These are phyloP conservation scores for Phyllostomus hastatus DNA, from an alignment of 2,113 vertebrate species.

Conservation along the genomic window DNA sequence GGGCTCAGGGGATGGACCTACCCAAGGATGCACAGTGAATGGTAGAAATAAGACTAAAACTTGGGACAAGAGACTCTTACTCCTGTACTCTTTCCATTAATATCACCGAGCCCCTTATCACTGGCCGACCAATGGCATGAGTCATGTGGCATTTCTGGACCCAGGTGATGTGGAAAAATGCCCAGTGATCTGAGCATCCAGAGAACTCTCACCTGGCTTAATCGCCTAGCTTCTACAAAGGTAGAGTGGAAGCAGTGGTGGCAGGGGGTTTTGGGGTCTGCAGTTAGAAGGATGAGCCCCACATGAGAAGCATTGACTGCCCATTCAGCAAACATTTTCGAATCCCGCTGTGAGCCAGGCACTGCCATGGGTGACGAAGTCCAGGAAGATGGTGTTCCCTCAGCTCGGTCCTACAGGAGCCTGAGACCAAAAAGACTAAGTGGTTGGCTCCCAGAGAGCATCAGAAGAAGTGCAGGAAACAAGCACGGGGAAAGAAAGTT, in stretches of 20 bases:
- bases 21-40: not conserved
- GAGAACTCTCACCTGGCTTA: not conserved
- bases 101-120: not conserved
- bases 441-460: not conserved
- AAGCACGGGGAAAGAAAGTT: not conserved
- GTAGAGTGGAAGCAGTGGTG: not conserved
- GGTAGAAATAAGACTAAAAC: not conserved
- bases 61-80: not conserved
- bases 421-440: not conserved
- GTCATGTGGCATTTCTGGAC: not conserved
- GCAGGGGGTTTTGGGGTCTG: not conserved
- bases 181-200: not conserved
- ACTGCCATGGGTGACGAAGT: not conserved
- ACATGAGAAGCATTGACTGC: not conserved
- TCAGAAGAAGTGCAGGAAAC: not conserved
- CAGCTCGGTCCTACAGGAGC: not conserved
- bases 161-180: not conserved
- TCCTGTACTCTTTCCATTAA: not conserved
- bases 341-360: not conserved
- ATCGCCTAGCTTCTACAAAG: not conserved
- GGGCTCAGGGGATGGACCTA: not conserved
- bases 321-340: not conserved
- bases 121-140: not conserved
- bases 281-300: not conserved
- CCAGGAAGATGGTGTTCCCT: not conserved